Percentiles rank a stretch among this genome's conserved stretches.
Conservation (phyloP, 2,113 vertebrate genomes). For the Phrynocephalus versicolor region DNA sequence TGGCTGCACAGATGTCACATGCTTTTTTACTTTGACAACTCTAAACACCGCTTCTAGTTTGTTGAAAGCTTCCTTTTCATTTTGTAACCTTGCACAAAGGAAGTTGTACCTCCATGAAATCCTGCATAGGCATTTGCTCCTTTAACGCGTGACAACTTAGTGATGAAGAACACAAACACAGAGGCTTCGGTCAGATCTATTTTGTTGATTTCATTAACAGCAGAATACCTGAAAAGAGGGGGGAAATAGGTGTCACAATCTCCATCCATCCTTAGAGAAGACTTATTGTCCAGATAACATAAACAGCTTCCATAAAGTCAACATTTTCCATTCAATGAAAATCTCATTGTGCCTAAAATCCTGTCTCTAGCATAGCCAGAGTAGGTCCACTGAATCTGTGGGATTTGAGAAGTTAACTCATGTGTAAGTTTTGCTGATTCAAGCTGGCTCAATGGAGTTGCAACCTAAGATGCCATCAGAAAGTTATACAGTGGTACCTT, state of each 20-base stretch:
- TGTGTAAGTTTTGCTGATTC: too few species aligned
- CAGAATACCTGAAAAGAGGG: constrained; percentile 79
- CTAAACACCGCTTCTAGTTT: neutral
- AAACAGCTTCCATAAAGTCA: neutral
- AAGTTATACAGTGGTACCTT: too few species aligned
- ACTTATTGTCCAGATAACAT: neutral
- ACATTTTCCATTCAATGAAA: neutral
- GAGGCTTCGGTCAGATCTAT: constrained; percentile 51
- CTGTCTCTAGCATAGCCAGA: too few species aligned
- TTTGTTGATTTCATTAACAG: constrained; percentile 92
- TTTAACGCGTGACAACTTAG: constrained; percentile 87
- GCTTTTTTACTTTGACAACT: neutral
- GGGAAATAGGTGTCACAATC: neutral
- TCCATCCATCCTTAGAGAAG: neutral
- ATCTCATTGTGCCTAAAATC: too few species aligned
- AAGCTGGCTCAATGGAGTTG: too few species aligned
- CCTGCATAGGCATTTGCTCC: constrained; percentile 86
- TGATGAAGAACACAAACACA: constrained; percentile 89
- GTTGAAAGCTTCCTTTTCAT: neutral
- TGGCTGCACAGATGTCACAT: fast-evolving
- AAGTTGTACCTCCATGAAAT: constrained; percentile 87
- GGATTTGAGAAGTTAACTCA: too few species aligned
- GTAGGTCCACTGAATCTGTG: too few species aligned
- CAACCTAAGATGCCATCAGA: too few species aligned
- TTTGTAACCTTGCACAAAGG: neutral